Evolutionary conservation across 2,888 invertebrate species (phyloP).

Genomic region (Deilephila elpenor): DNA sequence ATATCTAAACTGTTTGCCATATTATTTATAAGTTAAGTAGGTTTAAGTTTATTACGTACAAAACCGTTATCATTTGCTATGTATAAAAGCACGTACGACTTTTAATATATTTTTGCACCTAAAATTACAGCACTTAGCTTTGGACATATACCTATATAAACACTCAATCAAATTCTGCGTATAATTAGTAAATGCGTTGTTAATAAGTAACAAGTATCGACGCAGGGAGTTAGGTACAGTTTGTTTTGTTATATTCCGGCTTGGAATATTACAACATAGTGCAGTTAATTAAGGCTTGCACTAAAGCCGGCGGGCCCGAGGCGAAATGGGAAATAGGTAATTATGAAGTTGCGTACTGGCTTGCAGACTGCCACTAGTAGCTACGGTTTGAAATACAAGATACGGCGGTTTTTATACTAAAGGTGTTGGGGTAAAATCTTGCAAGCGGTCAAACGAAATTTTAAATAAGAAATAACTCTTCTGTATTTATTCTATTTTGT

Average conservation of each 20-base stretch:
- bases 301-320: constrained; percentile 67
- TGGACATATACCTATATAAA: no score
- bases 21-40: no score
- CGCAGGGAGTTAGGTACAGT: constrained; percentile 35
- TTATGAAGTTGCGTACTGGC: constrained; percentile 79
- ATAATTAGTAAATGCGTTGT: not conserved
- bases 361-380: constrained; percentile 60
- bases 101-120: no score
- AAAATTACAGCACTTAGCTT: no score
- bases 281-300: constrained; percentile 78
- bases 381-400: constrained; percentile 39
- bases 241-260: constrained; percentile 54
- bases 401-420: constrained; percentile 37
- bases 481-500: no score
- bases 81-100: no score
- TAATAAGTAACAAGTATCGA: constrained; percentile 12
- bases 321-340: constrained; percentile 82
- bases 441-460: no score
- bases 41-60: no score
- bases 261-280: constrained; percentile 61
- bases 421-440: no score
- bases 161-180: not conserved
- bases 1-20: no score
- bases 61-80: no score
- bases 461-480: no score